These are phyloP conservation scores for Stigmatopora argus DNA, from an alignment of 2,113 vertebrate species.

Conservation along the genomic window DNA sequence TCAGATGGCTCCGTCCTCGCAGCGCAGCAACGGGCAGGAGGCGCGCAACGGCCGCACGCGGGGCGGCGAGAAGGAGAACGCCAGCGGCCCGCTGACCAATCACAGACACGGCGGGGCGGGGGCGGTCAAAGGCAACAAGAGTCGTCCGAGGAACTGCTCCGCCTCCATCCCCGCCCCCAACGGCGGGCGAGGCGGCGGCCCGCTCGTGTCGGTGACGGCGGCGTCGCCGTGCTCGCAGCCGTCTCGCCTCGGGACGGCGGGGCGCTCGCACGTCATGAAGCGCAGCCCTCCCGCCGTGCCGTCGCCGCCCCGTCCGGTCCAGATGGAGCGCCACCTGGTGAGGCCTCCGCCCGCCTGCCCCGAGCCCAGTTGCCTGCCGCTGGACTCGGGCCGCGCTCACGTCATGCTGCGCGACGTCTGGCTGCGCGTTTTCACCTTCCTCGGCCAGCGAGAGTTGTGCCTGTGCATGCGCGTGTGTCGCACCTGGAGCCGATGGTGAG, in stretches of 20 bases:
- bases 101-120: constrained; percentile 59
- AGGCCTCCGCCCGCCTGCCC: constrained; percentile 83
- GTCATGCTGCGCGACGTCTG: constrained; percentile 80
- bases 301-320: constrained; percentile 76
- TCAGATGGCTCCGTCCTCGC: constrained; percentile 57
- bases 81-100: constrained; percentile 50
- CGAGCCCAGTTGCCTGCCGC: constrained; percentile 82
- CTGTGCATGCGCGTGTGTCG: constrained; percentile 90
- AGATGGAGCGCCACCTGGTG: constrained; percentile 85
- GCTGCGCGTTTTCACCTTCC: constrained; percentile 83
- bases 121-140: constrained; percentile 54
- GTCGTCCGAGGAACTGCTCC: constrained; percentile 53
- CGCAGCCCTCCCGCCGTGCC: constrained; percentile 76
- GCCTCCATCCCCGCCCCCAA: constrained; percentile 58
- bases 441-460: constrained; percentile 81
- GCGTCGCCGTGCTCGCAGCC: constrained; percentile 57
- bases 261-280: constrained; percentile 77
- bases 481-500: constrained; percentile 91
- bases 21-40: constrained; percentile 72
- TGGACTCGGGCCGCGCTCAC: constrained; percentile 81
- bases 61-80: constrained; percentile 70
- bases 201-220: constrained; percentile 49
- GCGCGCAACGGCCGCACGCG: constrained; percentile 64
- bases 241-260: constrained; percentile 43
- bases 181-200: constrained; percentile 41